These are phyloP conservation scores for Amphipyra tragopoginis DNA, from an alignment of 2,888 invertebrate genomes.

Conservation along the genomic window DNA sequence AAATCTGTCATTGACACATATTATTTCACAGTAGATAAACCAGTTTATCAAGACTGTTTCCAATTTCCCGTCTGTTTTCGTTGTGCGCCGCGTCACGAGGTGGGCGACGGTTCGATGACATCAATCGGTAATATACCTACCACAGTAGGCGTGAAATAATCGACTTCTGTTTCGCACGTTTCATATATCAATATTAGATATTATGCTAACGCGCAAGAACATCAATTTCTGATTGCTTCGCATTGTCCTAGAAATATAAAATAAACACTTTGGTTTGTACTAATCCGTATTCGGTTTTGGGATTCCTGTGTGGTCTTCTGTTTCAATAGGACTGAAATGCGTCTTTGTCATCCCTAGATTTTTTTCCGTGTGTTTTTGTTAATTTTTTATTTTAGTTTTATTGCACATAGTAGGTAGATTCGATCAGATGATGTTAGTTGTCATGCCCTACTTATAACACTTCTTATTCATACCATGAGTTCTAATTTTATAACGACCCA, in stretches of 20 bases:
- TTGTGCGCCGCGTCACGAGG: constrained; percentile 10
- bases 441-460: too few relatives aligned
- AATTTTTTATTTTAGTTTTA: too few relatives aligned
- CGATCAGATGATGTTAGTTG: too few relatives aligned
- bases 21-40: constrained; percentile 53
- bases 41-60: constrained; percentile 42
- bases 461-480: too few relatives aligned
- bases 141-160: constrained; percentile 18
- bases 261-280: background rate
- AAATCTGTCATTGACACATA: constrained; percentile 61
- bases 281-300: background rate
- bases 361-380: too few relatives aligned
- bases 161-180: constrained; percentile 30
- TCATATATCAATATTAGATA: constrained; percentile 35
- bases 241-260: constrained; percentile 9
- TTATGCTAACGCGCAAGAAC: constrained; percentile 34
- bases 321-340: too few relatives aligned
- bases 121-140: constrained; percentile 18
- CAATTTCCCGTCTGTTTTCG: constrained; percentile 48
- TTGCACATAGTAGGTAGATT: too few relatives aligned
- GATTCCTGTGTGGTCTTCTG: background rate
- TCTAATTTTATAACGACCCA: background rate
- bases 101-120: constrained; percentile 43
- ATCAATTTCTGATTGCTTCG: constrained; percentile 16
- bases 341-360: too few relatives aligned